Evolutionary conservation across 2,888 invertebrate genomes (phyloP).

Genomic region (Dysmachus trigonus): DNA sequence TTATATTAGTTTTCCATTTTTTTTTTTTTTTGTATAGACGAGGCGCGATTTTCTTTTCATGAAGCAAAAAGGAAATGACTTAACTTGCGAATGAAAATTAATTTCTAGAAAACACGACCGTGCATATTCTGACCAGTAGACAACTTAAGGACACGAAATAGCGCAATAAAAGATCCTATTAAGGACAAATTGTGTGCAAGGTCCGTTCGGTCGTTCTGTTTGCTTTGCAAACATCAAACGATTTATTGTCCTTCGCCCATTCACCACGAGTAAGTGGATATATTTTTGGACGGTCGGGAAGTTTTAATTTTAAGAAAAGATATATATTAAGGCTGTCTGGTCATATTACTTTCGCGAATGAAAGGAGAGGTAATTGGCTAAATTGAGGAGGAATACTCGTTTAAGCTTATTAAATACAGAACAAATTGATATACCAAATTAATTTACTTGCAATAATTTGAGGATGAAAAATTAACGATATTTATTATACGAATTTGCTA

Average conservation of each 20-base stretch:
- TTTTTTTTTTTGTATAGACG: no score
- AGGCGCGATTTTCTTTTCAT: background rate
- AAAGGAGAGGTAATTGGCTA: background rate
- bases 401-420: background rate
- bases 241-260: background rate
- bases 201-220: background rate
- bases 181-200: background rate
- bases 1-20: background rate
- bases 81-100: background rate
- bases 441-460: background rate
- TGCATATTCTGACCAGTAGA: background rate
- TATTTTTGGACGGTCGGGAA: background rate
- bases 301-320: background rate
- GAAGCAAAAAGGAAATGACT: background rate
- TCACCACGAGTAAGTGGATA: background rate
- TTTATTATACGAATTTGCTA: background rate
- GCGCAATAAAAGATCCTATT: background rate
- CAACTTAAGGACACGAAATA: background rate
- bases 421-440: background rate
- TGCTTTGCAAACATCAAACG: background rate
- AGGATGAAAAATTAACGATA: background rate
- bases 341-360: background rate
- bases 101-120: background rate
- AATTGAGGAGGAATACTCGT: background rate
- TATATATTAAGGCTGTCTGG: background rate